Conservation (phyloP, 2,888 invertebrate species). For the Phengaris arion region DNA sequence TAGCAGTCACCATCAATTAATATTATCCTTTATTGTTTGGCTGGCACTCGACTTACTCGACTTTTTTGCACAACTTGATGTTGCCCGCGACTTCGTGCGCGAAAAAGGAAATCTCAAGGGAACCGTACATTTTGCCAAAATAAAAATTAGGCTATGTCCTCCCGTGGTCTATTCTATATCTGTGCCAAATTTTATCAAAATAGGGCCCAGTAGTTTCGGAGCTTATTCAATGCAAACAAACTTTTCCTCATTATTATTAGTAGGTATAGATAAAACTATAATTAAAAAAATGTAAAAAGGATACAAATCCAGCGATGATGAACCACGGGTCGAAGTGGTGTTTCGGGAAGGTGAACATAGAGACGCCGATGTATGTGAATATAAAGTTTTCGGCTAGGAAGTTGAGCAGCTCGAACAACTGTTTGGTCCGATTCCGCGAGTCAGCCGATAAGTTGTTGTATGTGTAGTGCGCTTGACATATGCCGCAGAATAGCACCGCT, state of each 20-base stretch:
- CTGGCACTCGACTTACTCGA: no score
- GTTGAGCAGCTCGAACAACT: slow-evolving; percentile 95
- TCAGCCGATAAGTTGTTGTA: slow-evolving; percentile 96
- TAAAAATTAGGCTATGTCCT: no score
- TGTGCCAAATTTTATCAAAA: no score
- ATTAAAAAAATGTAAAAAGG: slow-evolving; percentile 75
- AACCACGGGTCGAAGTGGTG: slow-evolving; percentile 96
- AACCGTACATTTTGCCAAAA: no score
- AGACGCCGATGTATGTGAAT: slow-evolving; percentile 98
- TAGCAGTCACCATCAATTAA: no score
- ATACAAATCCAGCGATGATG: slow-evolving; percentile 96
- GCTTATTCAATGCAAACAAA: no score
- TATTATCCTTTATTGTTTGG: no score
- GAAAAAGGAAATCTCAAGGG: no score
- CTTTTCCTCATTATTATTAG: no score
- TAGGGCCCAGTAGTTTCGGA: no score
- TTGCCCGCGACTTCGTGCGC: not conserved
- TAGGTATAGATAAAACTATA: not conserved
- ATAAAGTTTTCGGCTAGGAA: slow-evolving; percentile 99
- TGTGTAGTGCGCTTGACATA: slow-evolving; percentile 99
- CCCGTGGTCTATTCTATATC: no score
- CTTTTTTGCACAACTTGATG: no score
- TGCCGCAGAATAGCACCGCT: slow-evolving; percentile 98
- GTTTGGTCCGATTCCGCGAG: slow-evolving; percentile 92
- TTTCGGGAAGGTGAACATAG: slow-evolving; percentile 98